Evolutionary conservation across 2,113 vertebrate genomes (phyloP), one percentile per base, ranked within the genome.

Genomic region (Psammodynastes pulverulentus): DNA sequence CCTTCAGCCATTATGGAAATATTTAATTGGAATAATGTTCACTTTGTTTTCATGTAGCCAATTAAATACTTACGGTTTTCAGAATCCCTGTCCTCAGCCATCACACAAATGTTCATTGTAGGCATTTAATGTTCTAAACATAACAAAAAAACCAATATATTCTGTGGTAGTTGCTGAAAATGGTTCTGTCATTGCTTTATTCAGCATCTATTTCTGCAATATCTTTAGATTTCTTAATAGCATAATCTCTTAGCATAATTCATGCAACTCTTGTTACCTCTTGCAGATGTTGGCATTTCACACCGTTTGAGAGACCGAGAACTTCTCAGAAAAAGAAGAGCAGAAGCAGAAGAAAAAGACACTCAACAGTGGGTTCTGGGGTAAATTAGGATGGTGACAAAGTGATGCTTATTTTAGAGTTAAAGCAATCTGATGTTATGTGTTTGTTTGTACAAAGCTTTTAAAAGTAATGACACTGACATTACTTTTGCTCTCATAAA

Each of bases 241-340:
- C 6, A 9, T 43, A 26, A 1, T n/a, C 23, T 0, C 51, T 89
- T 1, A 45, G 79, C 21, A 49, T 49, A 6, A 84, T 29, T 84
- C n/a, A 34, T 85, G 43, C n/a, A 17, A 43, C 3, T 46, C 10
- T 43, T 89, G 23, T 94, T 48, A 95, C 46, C 93, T 92, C 12
- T 92, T 91, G 90, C 54, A 97, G 97, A 94, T 39, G 48, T 94
- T 93, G 95, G 90, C 94, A 96, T 94, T 92, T 96, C 95, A 2
- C 94, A 39, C 21, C 96, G 97, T 90, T 90, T 99, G 96, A 97
- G 99, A 94, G 98, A 99, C 96, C 98, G 99, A 94, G 97, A 98
- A 39, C 94, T 98, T 89, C 98, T 99, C 92, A 98, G 95, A 91
- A 99, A 98, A 95, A 99, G 98, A 95, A 99, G 97, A 96, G 98